Conservation (phyloP, 2,888 invertebrate genomes). For the Scaptomyza caliginosa region DNA sequence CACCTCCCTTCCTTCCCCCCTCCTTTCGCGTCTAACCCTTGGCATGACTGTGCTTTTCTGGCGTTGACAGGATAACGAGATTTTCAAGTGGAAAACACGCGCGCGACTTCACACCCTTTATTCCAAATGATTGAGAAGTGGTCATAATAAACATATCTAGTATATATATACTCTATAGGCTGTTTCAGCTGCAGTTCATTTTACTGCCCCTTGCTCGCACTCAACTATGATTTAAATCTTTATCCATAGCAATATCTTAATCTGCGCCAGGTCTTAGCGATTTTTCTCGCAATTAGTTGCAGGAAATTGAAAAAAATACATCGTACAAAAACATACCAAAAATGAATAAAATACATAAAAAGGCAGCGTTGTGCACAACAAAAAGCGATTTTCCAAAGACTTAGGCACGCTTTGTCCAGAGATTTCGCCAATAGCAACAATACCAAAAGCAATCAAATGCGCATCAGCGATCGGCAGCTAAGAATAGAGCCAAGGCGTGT, state of each 20-base stretch:
- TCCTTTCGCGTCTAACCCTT: conserved; percentile 1
- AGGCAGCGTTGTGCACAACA: conserved; percentile 41
- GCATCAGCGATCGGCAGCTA: conserved; percentile 67
- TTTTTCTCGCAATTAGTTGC: conserved; percentile 76
- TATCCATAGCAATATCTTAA: conserved; percentile 18
- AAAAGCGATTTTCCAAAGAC: conserved; percentile 72
- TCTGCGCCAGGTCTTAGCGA: conserved; percentile 57
- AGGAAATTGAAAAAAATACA: conserved; percentile 53
- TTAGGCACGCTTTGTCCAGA: conserved; percentile 58
- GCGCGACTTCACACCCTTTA: conserved; percentile 64
- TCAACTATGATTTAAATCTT: neutral
- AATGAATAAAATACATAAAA: conserved; percentile 12
- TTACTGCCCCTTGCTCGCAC: neutral
- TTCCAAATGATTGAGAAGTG: conserved; percentile 5
- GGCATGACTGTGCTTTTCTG: conserved; percentile 65
- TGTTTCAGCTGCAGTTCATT: conserved; percentile 13
- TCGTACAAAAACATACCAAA: neutral
- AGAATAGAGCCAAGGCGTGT: conserved; percentile 39
- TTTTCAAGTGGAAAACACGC: conserved; percentile 76
- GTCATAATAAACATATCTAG: conserved; percentile 2
- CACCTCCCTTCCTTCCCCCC: neutral
- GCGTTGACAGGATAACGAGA: conserved; percentile 82
- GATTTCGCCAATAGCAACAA: conserved; percentile 17
- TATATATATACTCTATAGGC: neutral
- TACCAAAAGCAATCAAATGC: conserved; percentile 71